Conservation (phyloP, 1,140 invertebrate genomes). For the Trissolcus basalis region DNA sequence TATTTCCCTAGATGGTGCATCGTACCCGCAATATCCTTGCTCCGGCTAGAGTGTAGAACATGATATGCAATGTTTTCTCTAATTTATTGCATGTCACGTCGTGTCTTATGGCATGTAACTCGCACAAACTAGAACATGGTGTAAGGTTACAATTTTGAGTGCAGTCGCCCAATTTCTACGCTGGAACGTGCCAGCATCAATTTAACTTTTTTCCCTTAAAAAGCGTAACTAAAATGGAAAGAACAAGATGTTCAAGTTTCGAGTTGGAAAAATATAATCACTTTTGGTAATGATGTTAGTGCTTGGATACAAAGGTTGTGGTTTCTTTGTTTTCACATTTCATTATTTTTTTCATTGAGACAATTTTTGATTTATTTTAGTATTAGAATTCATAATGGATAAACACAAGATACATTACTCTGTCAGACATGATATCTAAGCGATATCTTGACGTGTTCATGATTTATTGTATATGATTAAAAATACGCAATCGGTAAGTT, state of each 20-base stretch:
- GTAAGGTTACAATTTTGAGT: slow-evolving; percentile 47
- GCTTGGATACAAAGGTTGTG: neutral
- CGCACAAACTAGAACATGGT: slow-evolving; percentile 32
- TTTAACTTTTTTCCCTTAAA: slow-evolving; percentile 16
- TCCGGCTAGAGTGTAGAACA: slow-evolving; percentile 33
- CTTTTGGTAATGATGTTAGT: too few relatives aligned
- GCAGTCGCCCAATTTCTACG: slow-evolving; percentile 29
- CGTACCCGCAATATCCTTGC: slow-evolving; percentile 15
- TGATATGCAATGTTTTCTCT: slow-evolving; percentile 47
- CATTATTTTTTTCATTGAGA: too few relatives aligned
- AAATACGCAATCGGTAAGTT: too few relatives aligned
- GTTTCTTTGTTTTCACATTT: too few relatives aligned
- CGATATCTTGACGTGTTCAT: too few relatives aligned
- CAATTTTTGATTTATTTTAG: too few relatives aligned
- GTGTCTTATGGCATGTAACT: slow-evolving; percentile 46
- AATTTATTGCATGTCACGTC: slow-evolving; percentile 45
- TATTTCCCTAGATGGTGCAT: slow-evolving; percentile 26
- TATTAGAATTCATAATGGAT: too few relatives aligned
- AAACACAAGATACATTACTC: too few relatives aligned
- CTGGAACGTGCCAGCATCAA: slow-evolving; percentile 21
- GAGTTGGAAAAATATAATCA: neutral
- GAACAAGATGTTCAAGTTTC: neutral
- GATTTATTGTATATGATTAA: too few relatives aligned
- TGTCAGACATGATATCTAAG: too few relatives aligned
- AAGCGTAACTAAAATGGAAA: neutral